Conservation (phyloP, 2,888 invertebrate genomes). For the Omphaloscelis lunosa region DNA sequence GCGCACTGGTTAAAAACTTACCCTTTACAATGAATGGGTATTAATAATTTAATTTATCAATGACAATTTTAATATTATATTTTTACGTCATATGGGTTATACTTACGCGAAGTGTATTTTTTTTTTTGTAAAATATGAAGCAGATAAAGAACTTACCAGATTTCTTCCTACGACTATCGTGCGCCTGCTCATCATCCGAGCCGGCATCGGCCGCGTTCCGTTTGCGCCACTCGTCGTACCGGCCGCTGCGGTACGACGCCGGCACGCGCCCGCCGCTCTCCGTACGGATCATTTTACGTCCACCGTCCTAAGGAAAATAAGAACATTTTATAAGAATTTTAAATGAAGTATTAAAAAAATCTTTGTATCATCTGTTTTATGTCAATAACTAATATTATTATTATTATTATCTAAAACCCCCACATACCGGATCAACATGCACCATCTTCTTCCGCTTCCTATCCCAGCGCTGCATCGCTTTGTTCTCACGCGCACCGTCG, state of each 20-base stretch:
- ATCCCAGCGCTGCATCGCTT: slow-evolving; percentile 96
- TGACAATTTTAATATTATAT: no score
- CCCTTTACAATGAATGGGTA: no score
- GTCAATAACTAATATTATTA: neutral
- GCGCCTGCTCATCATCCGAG: slow-evolving; percentile 80
- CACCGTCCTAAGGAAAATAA: slow-evolving; percentile 79
- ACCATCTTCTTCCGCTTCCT: slow-evolving; percentile 99
- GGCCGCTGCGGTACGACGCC: slow-evolving; percentile 97
- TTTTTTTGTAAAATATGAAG: no score
- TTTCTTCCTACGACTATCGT: slow-evolving; percentile 67
- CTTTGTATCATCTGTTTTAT: no score
- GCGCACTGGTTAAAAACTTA: no score
- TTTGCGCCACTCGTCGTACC: slow-evolving; percentile 96
- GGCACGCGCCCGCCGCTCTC: slow-evolving; percentile 99
- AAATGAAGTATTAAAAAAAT: no score
- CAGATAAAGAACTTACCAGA: slow-evolving; percentile 62
- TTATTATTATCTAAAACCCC: neutral
- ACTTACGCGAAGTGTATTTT: no score
- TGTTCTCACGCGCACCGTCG: slow-evolving; percentile 91
- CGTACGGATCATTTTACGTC: slow-evolving; percentile 94
- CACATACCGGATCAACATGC: slow-evolving; percentile 91
- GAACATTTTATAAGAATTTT: neutral
- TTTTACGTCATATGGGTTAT: no score
- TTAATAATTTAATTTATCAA: no score
- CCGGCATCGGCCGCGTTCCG: slow-evolving; percentile 91